Percentiles rank a stretch among this genome's conserved stretches.
These are phyloP conservation scores for Xerus inauris DNA, from an alignment of 2,113 vertebrate genomes.

Conservation along the genomic window DNA sequence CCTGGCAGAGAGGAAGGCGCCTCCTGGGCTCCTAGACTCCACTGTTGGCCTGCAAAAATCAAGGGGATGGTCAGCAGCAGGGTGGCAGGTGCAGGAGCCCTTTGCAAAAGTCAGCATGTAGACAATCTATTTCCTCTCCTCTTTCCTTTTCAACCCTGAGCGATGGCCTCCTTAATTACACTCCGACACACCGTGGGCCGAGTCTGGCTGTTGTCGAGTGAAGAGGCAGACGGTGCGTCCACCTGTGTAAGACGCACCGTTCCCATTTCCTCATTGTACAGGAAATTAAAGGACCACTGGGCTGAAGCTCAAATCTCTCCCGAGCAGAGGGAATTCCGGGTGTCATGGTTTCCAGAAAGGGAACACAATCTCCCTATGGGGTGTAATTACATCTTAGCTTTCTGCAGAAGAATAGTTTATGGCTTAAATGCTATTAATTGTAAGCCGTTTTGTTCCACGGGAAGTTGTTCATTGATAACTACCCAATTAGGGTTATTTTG, in stretches of 20 bases:
- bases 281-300: slow-evolving; percentile 61
- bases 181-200: neutral
- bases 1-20: neutral
- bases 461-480: slow-evolving; percentile 89
- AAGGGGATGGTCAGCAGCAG: accelerated
- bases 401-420: slow-evolving; percentile 83
- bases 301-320: slow-evolving; percentile 57
- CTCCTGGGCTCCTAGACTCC: neutral
- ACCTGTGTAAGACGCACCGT: neutral
- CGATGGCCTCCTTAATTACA: neutral
- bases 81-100: neutral
- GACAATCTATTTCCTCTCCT: neutral
- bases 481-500: slow-evolving; percentile 90
- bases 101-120: neutral
- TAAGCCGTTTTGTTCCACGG: slow-evolving; percentile 87
- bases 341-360: slow-evolving; percentile 77
- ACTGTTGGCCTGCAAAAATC: neutral
- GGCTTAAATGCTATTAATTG: slow-evolving; percentile 88
- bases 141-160: neutral
- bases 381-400: slow-evolving; percentile 84
- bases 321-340: slow-evolving; percentile 70
- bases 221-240: accelerated
- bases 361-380: slow-evolving; percentile 76
- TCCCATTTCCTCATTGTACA: neutral
- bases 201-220: neutral